These are phyloP conservation scores for Cichlasoma orientale DNA, from an alignment of 2,797 vertebrate genomes.

Conservation along the genomic window DNA sequence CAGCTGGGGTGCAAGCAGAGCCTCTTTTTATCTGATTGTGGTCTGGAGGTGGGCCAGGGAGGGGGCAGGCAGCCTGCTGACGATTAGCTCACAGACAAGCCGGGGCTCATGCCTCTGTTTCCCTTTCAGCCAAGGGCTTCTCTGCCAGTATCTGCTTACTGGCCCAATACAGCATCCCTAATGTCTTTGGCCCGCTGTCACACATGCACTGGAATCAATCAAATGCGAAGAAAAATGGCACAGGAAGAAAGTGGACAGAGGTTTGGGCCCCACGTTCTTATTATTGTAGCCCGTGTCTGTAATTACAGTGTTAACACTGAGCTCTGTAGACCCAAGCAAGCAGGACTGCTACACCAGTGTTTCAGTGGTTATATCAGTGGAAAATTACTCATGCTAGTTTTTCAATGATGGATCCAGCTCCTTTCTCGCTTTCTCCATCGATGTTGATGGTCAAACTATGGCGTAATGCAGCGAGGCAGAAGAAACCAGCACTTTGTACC, in stretches of 20 bases:
- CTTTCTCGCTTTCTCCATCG: slow-evolving; percentile 5
- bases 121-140: slow-evolving; percentile 56
- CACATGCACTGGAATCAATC: slow-evolving; percentile 79
- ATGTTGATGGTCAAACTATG: slow-evolving; percentile 22
- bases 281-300: slow-evolving; percentile 67
- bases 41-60: slow-evolving; percentile 33
- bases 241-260: slow-evolving; percentile 73
- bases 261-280: slow-evolving; percentile 66
- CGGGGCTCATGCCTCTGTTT: slow-evolving; percentile 67
- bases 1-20: slow-evolving; percentile 5
- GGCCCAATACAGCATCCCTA: slow-evolving; percentile 58
- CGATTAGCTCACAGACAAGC: slow-evolving; percentile 62
- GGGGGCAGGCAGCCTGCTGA: slow-evolving; percentile 42
- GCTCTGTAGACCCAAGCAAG: slow-evolving; percentile 49
- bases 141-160: slow-evolving; percentile 71
- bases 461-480: slow-evolving; percentile 14
- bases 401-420: slow-evolving; percentile 45
- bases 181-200: slow-evolving; percentile 72
- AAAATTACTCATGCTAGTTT: slow-evolving; percentile 77
- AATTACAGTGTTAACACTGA: slow-evolving; percentile 74
- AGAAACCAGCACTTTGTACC: slow-evolving; percentile 11
- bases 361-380: slow-evolving; percentile 69
- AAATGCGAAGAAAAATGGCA: slow-evolving; percentile 69
- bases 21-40: slow-evolving; percentile 33
- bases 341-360: slow-evolving; percentile 49